A percentile compares a stretch with the other conserved stretches of the same genome.
These are phyloP conservation scores for Daphoenositta chrysoptera DNA, from an alignment of 2,113 vertebrate genomes.

Conservation along the genomic window DNA sequence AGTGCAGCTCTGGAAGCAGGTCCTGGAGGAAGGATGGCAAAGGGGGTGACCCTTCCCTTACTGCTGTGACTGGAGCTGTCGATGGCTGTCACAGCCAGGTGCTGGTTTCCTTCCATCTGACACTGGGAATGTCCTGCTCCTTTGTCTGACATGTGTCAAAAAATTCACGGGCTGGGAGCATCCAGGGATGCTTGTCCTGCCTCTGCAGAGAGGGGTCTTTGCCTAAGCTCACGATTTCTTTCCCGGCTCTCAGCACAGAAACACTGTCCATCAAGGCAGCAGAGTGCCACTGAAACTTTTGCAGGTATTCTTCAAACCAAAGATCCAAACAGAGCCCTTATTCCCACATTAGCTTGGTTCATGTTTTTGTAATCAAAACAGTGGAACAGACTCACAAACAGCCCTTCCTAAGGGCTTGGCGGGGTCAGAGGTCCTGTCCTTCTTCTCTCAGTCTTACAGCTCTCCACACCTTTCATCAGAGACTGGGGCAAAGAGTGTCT, in stretches of 20 bases:
- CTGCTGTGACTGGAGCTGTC: not conserved
- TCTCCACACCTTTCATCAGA: not conserved
- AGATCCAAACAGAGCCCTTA: not conserved
- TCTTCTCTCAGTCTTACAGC: not conserved
- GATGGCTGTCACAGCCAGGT: fast-evolving
- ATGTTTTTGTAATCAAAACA: not conserved
- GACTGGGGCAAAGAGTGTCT: not conserved
- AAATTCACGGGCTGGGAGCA: not conserved
- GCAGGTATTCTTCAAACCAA: not conserved
- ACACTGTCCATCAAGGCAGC: not conserved
- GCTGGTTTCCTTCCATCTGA: not conserved
- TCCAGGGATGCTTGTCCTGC: not conserved
- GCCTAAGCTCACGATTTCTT: fast-evolving
- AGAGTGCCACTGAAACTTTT: not conserved
- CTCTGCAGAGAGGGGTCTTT: not conserved
- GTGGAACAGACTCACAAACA: not conserved
- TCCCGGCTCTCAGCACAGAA: not conserved
- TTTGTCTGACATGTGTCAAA: not conserved
- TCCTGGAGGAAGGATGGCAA: not conserved
- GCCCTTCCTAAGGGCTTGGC: not conserved
- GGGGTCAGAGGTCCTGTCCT: not conserved
- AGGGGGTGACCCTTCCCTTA: not conserved
- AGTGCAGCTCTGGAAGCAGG: not conserved
- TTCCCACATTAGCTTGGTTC: not conserved
- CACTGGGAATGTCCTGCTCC: not conserved